These are phyloP conservation scores for Mola mola DNA, from an alignment of 2,113 vertebrate species.

Conservation along the genomic window DNA sequence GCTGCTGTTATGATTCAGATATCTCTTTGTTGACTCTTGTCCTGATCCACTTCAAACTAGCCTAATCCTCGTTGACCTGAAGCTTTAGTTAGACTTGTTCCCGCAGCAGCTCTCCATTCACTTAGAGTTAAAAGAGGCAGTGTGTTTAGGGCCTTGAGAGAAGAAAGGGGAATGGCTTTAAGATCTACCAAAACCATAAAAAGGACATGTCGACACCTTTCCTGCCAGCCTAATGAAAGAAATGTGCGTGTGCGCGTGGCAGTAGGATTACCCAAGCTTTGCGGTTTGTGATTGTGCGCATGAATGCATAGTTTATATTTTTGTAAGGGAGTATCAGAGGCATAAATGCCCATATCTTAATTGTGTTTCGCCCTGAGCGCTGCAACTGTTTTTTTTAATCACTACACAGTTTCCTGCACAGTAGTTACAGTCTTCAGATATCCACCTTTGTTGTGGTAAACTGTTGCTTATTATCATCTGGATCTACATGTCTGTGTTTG, in stretches of 20 bases:
- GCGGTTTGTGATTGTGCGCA: constrained; percentile 19
- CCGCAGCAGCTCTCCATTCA: constrained; percentile 15
- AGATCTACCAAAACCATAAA: constrained; percentile 30
- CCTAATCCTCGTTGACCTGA: neutral
- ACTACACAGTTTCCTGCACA: constrained; percentile 37
- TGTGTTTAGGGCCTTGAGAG: constrained; percentile 4
- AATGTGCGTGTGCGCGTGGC: constrained; percentile 8
- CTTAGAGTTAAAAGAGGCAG: neutral
- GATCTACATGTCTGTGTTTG: constrained; percentile 38
- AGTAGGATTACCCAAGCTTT: neutral
- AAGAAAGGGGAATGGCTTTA: constrained; percentile 15
- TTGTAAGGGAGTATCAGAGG: constrained; percentile 28
- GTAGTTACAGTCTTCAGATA: constrained; percentile 58
- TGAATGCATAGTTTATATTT: constrained; percentile 25
- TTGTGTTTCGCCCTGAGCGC: constrained; percentile 41
- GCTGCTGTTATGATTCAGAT: neutral
- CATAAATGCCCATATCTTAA: constrained; percentile 27
- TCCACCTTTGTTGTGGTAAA: constrained; percentile 53
- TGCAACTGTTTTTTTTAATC: constrained; percentile 66
- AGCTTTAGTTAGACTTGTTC: neutral
- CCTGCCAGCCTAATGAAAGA: constrained; percentile 34
- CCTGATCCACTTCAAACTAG: neutral
- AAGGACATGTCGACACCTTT: constrained; percentile 33
- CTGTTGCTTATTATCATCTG: constrained; percentile 51
- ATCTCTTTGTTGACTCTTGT: neutral